Evolutionary conservation across 2,888 invertebrate species (phyloP), one percentile per base, ranked within the genome.

Genomic region (Laothoe populi): DNA sequence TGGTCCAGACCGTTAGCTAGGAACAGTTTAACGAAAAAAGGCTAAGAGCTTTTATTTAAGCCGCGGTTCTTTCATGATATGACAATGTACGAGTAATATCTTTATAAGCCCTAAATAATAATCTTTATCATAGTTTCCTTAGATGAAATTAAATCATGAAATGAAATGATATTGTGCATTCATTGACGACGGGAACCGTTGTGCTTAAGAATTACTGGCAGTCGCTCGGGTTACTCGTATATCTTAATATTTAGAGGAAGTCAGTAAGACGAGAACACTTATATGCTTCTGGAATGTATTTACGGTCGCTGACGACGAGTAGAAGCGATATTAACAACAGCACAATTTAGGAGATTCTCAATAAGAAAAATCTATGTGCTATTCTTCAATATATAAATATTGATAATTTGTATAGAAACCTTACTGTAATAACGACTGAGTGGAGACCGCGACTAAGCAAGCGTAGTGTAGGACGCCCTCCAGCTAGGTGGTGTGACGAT

Each of bases 101-200:
- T 70, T 70, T 68, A 73, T 71, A 67, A 75, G 67, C 77, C 66
- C 70, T 73, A 78, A 81, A n/a, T n/a, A n/a, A n/a, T n/a, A n/a
- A n/a, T n/a, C n/a, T n/a, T n/a, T n/a, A n/a, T n/a, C n/a, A n/a
- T n/a, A n/a, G n/a, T n/a, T n/a, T n/a, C n/a, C n/a, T n/a, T n/a
- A n/a, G n/a, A n/a, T n/a, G n/a, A n/a, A n/a, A n/a, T n/a, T n/a
- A n/a, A n/a, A n/a, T n/a, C n/a, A n/a, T n/a, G n/a, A 79, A 88
- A 89, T 88, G 83, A 84, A 86, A 86, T 89, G 88, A 82, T 89
- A 88, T 82, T 86, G 86, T 66, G 82, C 83, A 85, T 85, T 88
- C 83, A 90, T 88, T 90, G 88, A 86, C 87, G 85, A 88, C 87
- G 84, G 86, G 88, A 79, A 71, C 81, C 84, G 81, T 88, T 90